phyloP scores from a whole-genome alignment of 2,888 invertebrate species.

The Xestia ashworthii region DNA sequence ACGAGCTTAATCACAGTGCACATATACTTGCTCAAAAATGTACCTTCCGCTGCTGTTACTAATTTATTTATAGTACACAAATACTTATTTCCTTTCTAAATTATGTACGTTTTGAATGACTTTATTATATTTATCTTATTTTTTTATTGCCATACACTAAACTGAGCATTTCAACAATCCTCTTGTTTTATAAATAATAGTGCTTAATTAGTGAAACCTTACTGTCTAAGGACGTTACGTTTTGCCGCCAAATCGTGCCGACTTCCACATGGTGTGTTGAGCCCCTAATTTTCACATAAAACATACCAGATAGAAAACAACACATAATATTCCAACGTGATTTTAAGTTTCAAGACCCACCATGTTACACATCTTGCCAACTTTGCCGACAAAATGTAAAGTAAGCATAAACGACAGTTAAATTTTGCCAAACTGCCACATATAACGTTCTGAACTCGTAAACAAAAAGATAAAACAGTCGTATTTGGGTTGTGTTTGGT shows the following conservation, averaged over 20 bases:
- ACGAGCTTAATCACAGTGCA: too few relatives aligned
- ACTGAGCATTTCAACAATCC: not conserved
- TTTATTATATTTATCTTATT: not conserved
- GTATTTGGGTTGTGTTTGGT: conserved; percentile 51
- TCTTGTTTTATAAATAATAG: too few relatives aligned
- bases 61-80: not conserved
- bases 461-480: conserved; percentile 75
- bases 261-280: not conserved
- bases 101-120: not conserved
- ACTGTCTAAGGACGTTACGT: not conserved
- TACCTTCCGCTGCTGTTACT: not conserved
- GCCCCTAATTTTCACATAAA: conserved; percentile 51
- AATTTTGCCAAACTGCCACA: conserved; percentile 75
- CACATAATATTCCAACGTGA: conserved; percentile 56
- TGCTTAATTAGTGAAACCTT: too few relatives aligned
- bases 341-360: conserved; percentile 61
- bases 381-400: conserved; percentile 72
- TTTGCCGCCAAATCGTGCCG: not conserved
- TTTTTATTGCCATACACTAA: not conserved
- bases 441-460: conserved; percentile 72
- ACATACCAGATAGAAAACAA: conserved; percentile 56
- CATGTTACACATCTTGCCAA: conserved; percentile 59
- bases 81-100: not conserved
- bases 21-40: not conserved
- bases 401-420: conserved; percentile 74